These are phyloP conservation scores for Papilio helenus DNA, from an alignment of 1,140 invertebrate genomes.

Conservation along the genomic window DNA sequence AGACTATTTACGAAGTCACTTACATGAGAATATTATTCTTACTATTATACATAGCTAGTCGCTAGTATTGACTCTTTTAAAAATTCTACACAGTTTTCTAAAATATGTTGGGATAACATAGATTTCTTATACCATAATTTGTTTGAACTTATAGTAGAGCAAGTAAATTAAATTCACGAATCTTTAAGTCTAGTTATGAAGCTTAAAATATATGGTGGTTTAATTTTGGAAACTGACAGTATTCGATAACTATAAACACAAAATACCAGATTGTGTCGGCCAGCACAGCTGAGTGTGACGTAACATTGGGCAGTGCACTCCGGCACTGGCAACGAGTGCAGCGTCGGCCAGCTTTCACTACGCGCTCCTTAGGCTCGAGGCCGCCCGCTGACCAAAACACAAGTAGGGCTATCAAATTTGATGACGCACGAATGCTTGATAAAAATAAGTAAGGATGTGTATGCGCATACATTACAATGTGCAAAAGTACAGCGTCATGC, in stretches of 20 bases:
- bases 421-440: background rate
- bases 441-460: background rate
- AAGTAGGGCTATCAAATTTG: background rate
- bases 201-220: background rate
- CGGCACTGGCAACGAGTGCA: background rate
- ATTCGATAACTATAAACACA: background rate
- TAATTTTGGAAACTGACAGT: background rate
- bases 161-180: too few relatives aligned
- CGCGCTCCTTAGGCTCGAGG: background rate
- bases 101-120: too few relatives aligned
- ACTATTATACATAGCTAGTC: too few relatives aligned
- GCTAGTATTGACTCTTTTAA: too few relatives aligned
- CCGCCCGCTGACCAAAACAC: slow-evolving; percentile 26
- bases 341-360: slow-evolving; percentile 26
- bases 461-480: background rate
- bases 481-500: background rate
- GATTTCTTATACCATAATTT: too few relatives aligned
- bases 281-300: slow-evolving; percentile 29
- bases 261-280: background rate
- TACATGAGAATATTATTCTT: too few relatives aligned
- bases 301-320: slow-evolving; percentile 30
- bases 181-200: too few relatives aligned
- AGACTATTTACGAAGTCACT: too few relatives aligned
- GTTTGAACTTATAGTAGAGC: too few relatives aligned
- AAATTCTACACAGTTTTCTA: too few relatives aligned